Evolutionary conservation across 2,113 vertebrate genomes (phyloP), one percentile per base, ranked within the genome.

Genomic region (Sebastes fasciatus): DNA sequence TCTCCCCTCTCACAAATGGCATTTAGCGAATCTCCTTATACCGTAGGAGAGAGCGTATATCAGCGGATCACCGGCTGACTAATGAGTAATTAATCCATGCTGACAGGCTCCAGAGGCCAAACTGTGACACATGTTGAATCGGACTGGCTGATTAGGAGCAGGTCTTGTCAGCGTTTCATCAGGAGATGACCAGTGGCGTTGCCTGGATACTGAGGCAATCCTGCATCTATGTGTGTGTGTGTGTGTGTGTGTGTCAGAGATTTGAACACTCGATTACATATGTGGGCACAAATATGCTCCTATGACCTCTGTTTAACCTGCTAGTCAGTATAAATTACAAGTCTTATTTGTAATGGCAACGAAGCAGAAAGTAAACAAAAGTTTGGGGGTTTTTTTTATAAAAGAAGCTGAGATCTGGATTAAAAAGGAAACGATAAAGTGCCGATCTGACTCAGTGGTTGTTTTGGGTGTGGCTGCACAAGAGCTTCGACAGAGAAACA

Each of bases 141-240:
- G 81, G 66, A 86, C 55, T 42, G 67, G 65, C 54, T 74, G 64
- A 89, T 89, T 74, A 86, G 23, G n/a, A 78, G 73, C 62, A 68
- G 64, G 71, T 79, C 83, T 77, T n/a, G 17, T 63, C 4, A 6
- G 72, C 60, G 74, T 90, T 86, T 88, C 87, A 89, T 84, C 80
- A 84, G 81, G 80, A 80, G 11, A 74, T 74, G 85, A 78, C 84
- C 75, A 64, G 88, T 34, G 75, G 81, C 83, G 91, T 94, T 94
- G 93, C 91, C 91, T 88, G 72, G 89, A 92, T 71, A 94, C 90
- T 3, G 78, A 90, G 61, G 82, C 74, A 68, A 26, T 17, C 67
- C 57, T 60, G 45, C 52, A 16, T 75, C 10, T 74, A 55, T 77
- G 66, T 7, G 10, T 21, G 40, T 61, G 42, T 54, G 34, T 72